phyloP scores from a whole-genome alignment of 2,113 vertebrate genomes.

The Pitta sordida region DNA sequence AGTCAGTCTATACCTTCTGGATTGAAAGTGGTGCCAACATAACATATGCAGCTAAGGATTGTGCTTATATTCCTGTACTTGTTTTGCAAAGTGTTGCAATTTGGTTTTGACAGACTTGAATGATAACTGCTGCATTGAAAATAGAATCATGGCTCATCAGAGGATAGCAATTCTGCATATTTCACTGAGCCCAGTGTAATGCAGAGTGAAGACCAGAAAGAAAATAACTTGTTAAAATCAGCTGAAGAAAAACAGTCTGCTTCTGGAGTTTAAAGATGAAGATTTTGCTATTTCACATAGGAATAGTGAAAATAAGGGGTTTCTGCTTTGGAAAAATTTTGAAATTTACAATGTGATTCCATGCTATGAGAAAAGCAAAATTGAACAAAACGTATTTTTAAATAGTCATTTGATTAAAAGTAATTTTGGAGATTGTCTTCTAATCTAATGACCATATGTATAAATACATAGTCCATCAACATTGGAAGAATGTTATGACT shows the following conservation, averaged over 20 bases:
- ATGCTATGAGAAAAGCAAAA: background rate
- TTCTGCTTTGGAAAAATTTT: background rate
- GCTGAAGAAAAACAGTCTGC: background rate
- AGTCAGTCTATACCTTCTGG: slow-evolving; percentile 42
- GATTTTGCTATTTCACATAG: background rate
- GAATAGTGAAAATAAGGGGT: background rate
- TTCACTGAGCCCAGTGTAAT: background rate
- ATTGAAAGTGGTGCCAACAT: slow-evolving; percentile 24
- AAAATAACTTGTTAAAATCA: slow-evolving; percentile 3
- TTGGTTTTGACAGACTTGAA: slow-evolving; percentile 60
- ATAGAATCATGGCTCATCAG: slow-evolving; percentile 38
- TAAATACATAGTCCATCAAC: background rate
- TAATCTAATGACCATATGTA: background rate
- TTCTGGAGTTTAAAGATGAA: background rate
- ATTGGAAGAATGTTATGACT: background rate
- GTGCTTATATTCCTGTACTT: slow-evolving; percentile 32
- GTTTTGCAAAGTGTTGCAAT: slow-evolving; percentile 53
- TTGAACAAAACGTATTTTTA: background rate
- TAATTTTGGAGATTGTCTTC: background rate
- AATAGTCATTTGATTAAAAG: background rate
- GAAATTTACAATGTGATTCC: background rate
- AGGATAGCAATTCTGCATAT: slow-evolving; percentile 22
- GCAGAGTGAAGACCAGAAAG: background rate
- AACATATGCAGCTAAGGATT: slow-evolving; percentile 35
- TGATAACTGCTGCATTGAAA: slow-evolving; percentile 40